These are phyloP conservation scores for Sylvilagus bachmani DNA, from an alignment of 2,113 vertebrate genomes.

Conservation along the genomic window DNA sequence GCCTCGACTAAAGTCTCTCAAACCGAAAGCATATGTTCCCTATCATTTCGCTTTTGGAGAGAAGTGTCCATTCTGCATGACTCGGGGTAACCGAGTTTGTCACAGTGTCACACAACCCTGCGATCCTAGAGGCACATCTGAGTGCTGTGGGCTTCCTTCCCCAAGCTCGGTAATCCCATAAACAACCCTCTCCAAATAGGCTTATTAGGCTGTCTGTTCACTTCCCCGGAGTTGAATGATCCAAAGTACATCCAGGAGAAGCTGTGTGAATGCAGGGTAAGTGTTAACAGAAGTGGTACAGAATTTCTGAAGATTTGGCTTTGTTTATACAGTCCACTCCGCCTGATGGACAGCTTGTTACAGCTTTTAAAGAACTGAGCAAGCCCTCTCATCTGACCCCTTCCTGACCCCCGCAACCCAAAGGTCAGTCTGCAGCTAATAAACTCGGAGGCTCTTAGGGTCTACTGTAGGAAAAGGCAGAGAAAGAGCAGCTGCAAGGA, in stretches of 20 bases:
- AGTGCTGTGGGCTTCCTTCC: slow-evolving; percentile 61
- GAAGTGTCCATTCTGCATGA: slow-evolving; percentile 50
- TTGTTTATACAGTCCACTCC: slow-evolving; percentile 88
- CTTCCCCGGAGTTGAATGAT: slow-evolving; percentile 79
- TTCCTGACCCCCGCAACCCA: slow-evolving; percentile 88
- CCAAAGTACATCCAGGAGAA: slow-evolving; percentile 81
- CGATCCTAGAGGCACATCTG: slow-evolving; percentile 39
- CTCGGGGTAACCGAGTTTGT: slow-evolving; percentile 69
- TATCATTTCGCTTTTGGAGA: slow-evolving; percentile 49
- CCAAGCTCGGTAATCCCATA: slow-evolving; percentile 63
- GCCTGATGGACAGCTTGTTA: slow-evolving; percentile 91
- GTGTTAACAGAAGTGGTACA: slow-evolving; percentile 90
- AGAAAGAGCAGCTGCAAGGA: slow-evolving; percentile 93
- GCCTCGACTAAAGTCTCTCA: background rate
- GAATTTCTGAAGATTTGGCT: slow-evolving; percentile 87
- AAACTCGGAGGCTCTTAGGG: slow-evolving; percentile 87
- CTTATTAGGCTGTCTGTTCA: slow-evolving; percentile 83
- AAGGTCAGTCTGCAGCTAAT: slow-evolving; percentile 89
- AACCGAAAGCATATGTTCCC: slow-evolving; percentile 69
- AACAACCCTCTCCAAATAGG: slow-evolving; percentile 78
- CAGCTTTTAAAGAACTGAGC: slow-evolving; percentile 89
- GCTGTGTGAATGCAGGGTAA: slow-evolving; percentile 83
- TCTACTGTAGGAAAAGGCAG: slow-evolving; percentile 90
- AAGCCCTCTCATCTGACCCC: slow-evolving; percentile 90
- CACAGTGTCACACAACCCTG: slow-evolving; percentile 63